Percentiles rank a stretch among this genome's conserved stretches.
phyloP scores from a whole-genome alignment of 2,113 vertebrate species.

The Syrrhaptes paradoxus region DNA sequence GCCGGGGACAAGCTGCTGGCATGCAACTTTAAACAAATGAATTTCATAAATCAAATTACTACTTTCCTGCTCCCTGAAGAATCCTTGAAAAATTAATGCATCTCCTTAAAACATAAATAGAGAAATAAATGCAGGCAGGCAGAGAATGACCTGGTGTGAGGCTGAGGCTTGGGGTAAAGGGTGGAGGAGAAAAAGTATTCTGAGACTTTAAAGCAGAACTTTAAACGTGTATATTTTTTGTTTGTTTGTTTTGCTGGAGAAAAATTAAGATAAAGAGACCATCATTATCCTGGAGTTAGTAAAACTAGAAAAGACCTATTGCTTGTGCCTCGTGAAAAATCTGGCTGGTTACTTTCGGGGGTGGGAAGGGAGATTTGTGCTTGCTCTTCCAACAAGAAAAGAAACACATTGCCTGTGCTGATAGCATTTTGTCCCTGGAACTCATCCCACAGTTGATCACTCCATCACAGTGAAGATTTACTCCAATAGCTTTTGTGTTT shows the following conservation, averaged over 20 bases:
- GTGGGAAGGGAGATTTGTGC: neutral
- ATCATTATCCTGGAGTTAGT: neutral
- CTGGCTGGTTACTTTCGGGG: neutral
- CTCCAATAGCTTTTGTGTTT: neutral
- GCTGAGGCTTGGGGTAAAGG: neutral
- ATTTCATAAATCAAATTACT: neutral
- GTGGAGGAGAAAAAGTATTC: neutral
- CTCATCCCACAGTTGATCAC: neutral
- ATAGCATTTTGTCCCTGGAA: neutral
- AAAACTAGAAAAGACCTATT: neutral
- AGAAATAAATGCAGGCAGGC: neutral
- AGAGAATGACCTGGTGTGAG: neutral
- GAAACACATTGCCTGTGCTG: neutral
- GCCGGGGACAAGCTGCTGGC: neutral
- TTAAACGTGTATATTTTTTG: neutral
- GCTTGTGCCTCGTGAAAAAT: neutral
- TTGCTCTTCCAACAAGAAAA: neutral
- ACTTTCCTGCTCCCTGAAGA: neutral
- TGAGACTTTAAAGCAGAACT: neutral
- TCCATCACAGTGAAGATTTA: neutral
- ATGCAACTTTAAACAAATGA: neutral
- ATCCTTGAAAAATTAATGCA: neutral
- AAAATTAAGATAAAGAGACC: neutral
- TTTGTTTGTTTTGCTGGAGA: neutral
- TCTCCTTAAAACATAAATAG: neutral